Base-by-base conservation (phyloP, 2,797 vertebrate species). In the Poliocrania exsul region DNA sequence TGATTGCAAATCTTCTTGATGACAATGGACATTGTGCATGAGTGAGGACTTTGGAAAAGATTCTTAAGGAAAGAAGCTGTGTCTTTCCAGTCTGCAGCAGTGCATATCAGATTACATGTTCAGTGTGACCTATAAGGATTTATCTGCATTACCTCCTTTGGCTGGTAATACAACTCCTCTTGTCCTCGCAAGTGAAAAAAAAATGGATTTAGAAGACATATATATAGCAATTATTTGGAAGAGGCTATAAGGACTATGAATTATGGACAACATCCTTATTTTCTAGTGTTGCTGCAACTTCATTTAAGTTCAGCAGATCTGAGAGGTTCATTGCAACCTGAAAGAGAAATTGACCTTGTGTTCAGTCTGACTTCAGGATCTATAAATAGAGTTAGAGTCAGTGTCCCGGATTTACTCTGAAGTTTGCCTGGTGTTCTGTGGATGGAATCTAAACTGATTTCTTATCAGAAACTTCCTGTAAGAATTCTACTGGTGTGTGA, bases 341-440 rank as follows among this genome's bases (percentile, higher is more conserved):
- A 64, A 95, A 85, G 74, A 92, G 81, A 85, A 88, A 67, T 46
- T 90, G 92, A 94, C 86, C 94, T 94, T 94, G 47, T 74, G 67
- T 78, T 87, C 79, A 73, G 74, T 85, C 92, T 95, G 93, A 92
- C 60, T 82, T 90, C 81, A 92, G 38, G 46, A n/a, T 73, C 56
- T 94, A 94, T 95, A 50, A 44, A 95, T 94, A 95, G 60, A 87
- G 23, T 84, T 94, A 70, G 58, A 93, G 81, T 83, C 84, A 92
- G 66, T 86, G 78, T 89, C 87, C 69, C 0, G 0, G 47, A 61
- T 89, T 95, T 86, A 82, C 92, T 94, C 86, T 82, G 54, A 86
- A 93, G 77, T 86, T 91, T 62, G 25, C 67, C n/a, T 75, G 61
- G 37, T 84, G 56, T 94, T 93, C 88, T 70, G 5, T 64, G 70